Evolutionary conservation across 2,888 invertebrate genomes (phyloP).

Genomic region (Uropetala carovei): DNA sequence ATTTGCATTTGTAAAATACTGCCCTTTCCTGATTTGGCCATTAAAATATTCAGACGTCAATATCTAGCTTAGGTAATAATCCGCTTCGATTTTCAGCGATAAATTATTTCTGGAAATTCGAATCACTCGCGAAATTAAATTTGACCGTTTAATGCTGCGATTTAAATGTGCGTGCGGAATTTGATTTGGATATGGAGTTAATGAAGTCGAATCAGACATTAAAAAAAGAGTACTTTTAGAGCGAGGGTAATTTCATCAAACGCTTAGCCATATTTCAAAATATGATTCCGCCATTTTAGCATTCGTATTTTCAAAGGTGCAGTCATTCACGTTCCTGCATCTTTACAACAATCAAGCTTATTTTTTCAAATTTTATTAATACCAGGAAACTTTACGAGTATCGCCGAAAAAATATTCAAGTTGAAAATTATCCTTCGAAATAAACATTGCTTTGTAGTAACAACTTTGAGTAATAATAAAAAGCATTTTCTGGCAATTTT

Average conservation of each 20-base stretch:
- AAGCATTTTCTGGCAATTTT: too few species aligned
- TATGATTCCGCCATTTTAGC: background rate
- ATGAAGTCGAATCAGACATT: constrained; percentile 56
- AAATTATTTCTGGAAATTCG: constrained; percentile 52
- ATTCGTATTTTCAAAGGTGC: background rate
- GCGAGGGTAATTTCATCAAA: constrained; percentile 25
- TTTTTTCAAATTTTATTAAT: too few species aligned
- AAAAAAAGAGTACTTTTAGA: constrained; percentile 34
- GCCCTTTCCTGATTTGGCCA: constrained; percentile 34
- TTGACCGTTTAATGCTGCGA: constrained; percentile 62
- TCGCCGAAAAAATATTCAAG: too few species aligned
- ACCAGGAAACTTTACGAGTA: too few species aligned
- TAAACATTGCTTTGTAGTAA: too few species aligned
- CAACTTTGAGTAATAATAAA: too few species aligned
- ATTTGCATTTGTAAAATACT: constrained; percentile 15
- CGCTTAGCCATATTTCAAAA: constrained; percentile 41
- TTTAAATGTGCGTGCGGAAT: constrained; percentile 58
- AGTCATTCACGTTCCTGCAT: too few species aligned
- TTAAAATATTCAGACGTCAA: constrained; percentile 45
- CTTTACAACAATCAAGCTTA: too few species aligned
- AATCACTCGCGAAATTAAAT: constrained; percentile 53
- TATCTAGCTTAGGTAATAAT: constrained; percentile 50
- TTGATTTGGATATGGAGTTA: constrained; percentile 57
- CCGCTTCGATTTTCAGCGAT: constrained; percentile 51
- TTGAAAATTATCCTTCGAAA: too few species aligned